Conservation (phyloP, 2,888 invertebrate genomes). For the Xestia sexstrigata region DNA sequence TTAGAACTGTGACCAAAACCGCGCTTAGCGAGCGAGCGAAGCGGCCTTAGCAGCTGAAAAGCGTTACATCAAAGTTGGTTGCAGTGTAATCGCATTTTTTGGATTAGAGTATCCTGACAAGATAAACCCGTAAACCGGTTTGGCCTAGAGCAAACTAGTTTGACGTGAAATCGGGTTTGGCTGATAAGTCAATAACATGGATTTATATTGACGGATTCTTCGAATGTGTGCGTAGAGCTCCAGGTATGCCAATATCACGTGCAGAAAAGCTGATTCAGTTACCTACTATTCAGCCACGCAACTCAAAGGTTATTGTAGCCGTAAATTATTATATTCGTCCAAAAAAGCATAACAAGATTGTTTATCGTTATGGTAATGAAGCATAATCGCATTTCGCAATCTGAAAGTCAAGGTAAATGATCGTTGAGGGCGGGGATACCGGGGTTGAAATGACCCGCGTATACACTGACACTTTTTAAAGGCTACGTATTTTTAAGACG, state of each 20-base stretch:
- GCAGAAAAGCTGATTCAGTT: background rate
- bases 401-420: conserved; percentile 53
- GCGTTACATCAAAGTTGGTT: background rate
- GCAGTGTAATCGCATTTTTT: background rate
- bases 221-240: background rate
- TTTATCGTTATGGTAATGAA: conserved; percentile 48
- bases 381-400: conserved; percentile 35
- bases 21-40: background rate
- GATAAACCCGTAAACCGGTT: background rate
- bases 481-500: background rate
- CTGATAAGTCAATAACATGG: background rate
- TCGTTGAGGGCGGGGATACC: conserved; percentile 19
- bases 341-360: conserved; percentile 36
- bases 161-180: background rate
- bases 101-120: background rate
- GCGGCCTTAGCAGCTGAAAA: background rate
- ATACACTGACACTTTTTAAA: background rate
- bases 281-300: conserved; percentile 3
- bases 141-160: background rate
- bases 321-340: conserved; percentile 21
- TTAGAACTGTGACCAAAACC: background rate
- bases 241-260: background rate
- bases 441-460: conserved; percentile 21
- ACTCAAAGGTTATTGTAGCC: background rate
- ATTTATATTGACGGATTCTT: background rate